A percentile compares a stretch with the other conserved stretches of the same genome.
These are phyloP conservation scores for Laticauda laticaudata DNA, from an alignment of 2,113 vertebrate genomes.

Conservation along the genomic window DNA sequence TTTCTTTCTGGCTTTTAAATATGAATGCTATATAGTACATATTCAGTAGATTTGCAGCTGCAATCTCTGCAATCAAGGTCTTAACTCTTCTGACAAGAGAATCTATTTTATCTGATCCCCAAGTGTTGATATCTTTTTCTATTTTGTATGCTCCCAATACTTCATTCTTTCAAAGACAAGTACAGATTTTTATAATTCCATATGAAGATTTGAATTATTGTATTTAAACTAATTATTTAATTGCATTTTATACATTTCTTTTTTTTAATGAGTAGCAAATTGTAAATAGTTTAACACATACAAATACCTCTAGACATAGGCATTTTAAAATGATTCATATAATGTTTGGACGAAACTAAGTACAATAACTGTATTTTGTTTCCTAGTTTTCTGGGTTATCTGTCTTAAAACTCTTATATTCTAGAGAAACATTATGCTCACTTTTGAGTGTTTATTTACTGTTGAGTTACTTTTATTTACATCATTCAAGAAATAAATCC, in stretches of 20 bases:
- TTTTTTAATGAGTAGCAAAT: background rate
- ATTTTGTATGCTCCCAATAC: background rate
- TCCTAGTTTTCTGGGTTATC: background rate
- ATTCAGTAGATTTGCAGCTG: background rate
- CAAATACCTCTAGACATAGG: background rate
- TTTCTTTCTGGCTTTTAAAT: background rate
- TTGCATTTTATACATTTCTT: background rate
- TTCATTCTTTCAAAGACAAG: background rate
- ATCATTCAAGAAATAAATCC: constrained; percentile 49
- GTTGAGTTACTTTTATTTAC: constrained; percentile 27
- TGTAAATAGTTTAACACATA: background rate
- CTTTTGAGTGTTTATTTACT: constrained; percentile 26
- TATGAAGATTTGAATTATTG: background rate
- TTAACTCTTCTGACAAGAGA: background rate
- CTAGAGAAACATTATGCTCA: background rate
- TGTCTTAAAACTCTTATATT: background rate
- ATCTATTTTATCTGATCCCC: background rate
- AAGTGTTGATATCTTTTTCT: background rate
- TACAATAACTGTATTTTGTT: background rate
- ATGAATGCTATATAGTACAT: background rate
- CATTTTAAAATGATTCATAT: background rate
- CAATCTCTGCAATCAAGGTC: background rate
- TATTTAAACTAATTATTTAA: background rate
- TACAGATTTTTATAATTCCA: background rate
- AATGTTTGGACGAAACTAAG: background rate